Percentiles rank a stretch among this genome's conserved stretches.
Conservation (phyloP, 2,888 invertebrate genomes). For the Subacronicta megacephala region DNA sequence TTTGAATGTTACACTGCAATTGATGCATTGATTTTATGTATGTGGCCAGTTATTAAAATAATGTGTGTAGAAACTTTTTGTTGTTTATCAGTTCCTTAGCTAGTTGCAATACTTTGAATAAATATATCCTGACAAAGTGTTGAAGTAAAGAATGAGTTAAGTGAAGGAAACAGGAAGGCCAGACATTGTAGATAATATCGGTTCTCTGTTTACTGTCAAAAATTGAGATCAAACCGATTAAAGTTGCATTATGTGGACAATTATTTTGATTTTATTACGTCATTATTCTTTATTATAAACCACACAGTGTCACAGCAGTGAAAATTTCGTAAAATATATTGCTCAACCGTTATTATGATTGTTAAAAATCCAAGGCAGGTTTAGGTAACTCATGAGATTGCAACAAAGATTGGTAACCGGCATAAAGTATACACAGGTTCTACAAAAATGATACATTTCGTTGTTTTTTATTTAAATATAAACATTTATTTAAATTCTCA, state of each 20-base stretch:
- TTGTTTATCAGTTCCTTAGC: neutral
- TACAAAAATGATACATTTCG: slow-evolving; percentile 19
- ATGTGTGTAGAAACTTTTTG: neutral
- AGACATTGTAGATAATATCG: no score
- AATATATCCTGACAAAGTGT: no score
- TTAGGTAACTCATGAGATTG: slow-evolving; percentile 40
- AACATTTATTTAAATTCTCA: slow-evolving; percentile 27
- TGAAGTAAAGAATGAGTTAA: no score
- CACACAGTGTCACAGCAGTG: slow-evolving; percentile 15
- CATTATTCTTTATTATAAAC: slow-evolving; percentile 10
- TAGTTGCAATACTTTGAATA: no score
- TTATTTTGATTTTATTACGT: neutral
- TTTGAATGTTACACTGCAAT: slow-evolving; percentile 31
- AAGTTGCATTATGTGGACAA: neutral
- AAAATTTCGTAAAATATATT: slow-evolving; percentile 32
- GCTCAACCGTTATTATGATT: slow-evolving; percentile 30
- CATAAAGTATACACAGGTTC: slow-evolving; percentile 27
- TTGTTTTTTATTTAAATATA: slow-evolving; percentile 37
- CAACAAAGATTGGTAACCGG: slow-evolving; percentile 32
- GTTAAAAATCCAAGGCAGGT: slow-evolving; percentile 36
- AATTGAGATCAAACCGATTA: neutral
- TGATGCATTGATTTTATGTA: slow-evolving; percentile 19
- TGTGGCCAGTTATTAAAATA: slow-evolving; percentile 13
- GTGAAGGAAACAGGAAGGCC: no score
- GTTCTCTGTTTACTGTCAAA: neutral